These are phyloP conservation scores for Netelia inedita DNA, from an alignment of 2,888 invertebrate species.

Conservation along the genomic window DNA sequence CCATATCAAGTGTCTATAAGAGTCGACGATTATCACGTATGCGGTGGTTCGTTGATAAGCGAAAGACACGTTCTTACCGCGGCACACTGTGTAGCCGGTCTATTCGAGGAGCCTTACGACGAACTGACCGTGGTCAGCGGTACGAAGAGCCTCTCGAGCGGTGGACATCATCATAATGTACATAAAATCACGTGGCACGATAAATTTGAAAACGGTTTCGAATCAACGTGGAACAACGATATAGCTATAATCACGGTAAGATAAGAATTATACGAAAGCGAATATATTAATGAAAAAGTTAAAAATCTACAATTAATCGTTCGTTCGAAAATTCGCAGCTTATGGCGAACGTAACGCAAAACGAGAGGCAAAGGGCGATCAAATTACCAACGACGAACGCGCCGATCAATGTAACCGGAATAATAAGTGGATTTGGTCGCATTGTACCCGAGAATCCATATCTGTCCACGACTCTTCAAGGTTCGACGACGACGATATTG, in stretches of 20 bases:
- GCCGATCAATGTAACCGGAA: slow-evolving; percentile 26
- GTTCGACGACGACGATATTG: slow-evolving; percentile 22
- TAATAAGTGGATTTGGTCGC: slow-evolving; percentile 61
- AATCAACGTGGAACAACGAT: slow-evolving; percentile 68
- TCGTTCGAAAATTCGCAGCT: slow-evolving; percentile 36
- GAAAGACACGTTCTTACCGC: slow-evolving; percentile 70
- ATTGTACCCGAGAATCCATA: slow-evolving; percentile 36
- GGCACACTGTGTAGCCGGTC: slow-evolving; percentile 70
- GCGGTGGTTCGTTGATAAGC: slow-evolving; percentile 72
- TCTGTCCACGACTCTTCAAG: slow-evolving; percentile 13
- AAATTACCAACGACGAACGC: slow-evolving; percentile 35
- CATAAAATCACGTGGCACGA: slow-evolving; percentile 49
- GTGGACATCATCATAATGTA: slow-evolving; percentile 65
- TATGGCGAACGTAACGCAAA: slow-evolving; percentile 17
- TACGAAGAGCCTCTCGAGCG: slow-evolving; percentile 24
- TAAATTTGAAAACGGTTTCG: slow-evolving; percentile 5
- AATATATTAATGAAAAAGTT: background rate
- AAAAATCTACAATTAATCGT: background rate
- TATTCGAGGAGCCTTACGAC: slow-evolving; percentile 69
- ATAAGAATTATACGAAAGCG: background rate
- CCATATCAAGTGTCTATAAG: slow-evolving; percentile 72
- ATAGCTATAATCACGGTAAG: slow-evolving; percentile 72
- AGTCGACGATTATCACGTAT: slow-evolving; percentile 65
- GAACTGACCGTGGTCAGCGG: slow-evolving; percentile 68
- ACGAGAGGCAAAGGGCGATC: slow-evolving; percentile 29